These are phyloP conservation scores for Zaprionus gabonicus DNA, from an alignment of 1,140 invertebrate species.

Conservation along the genomic window DNA sequence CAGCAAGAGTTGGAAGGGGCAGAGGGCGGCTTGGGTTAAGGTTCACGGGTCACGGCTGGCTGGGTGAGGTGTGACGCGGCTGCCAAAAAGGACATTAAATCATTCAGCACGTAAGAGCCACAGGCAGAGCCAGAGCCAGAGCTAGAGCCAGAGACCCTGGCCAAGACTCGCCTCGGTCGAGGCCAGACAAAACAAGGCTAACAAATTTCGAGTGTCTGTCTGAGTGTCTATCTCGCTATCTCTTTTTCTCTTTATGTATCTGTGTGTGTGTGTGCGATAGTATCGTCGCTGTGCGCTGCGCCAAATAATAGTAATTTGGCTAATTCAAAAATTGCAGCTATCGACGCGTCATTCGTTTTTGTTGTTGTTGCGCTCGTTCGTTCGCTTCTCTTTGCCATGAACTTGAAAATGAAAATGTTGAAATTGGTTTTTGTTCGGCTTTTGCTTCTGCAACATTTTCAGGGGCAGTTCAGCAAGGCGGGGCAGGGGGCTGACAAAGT, in stretches of 20 bases:
- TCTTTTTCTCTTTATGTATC: constrained; percentile 25
- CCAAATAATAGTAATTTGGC: constrained; percentile 82
- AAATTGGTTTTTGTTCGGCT: constrained; percentile 54
- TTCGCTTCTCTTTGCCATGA: constrained; percentile 65
- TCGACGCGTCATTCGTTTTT: constrained; percentile 52
- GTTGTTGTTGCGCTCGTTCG: constrained; percentile 27
- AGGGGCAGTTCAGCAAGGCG: not conserved
- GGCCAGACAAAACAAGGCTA: constrained; percentile 72
- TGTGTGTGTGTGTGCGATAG: constrained; percentile 21
- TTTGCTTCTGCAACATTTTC: constrained; percentile 27
- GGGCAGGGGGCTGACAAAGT: constrained; percentile 58
- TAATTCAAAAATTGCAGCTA: constrained; percentile 78
- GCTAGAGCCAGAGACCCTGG: constrained; percentile 37
- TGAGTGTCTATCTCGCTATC: constrained; percentile 30
- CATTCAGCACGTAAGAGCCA: constrained; percentile 72
- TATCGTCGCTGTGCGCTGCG: constrained; percentile 50
- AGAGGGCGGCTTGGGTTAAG: constrained; percentile 4
- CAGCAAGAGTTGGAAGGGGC: not conserved
- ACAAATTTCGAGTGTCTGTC: constrained; percentile 34
- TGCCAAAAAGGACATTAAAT: constrained; percentile 83
- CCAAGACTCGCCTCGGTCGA: constrained; percentile 54
- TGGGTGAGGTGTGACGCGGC: constrained; percentile 47
- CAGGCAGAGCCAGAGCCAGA: constrained; percentile 34
- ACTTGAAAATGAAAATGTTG: constrained; percentile 70
- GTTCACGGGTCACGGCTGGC: constrained; percentile 2